Evolutionary conservation across 2,797 vertebrate genomes (phyloP), one percentile per base, ranked within the genome.

Genomic region (Eulemur mongoz): DNA sequence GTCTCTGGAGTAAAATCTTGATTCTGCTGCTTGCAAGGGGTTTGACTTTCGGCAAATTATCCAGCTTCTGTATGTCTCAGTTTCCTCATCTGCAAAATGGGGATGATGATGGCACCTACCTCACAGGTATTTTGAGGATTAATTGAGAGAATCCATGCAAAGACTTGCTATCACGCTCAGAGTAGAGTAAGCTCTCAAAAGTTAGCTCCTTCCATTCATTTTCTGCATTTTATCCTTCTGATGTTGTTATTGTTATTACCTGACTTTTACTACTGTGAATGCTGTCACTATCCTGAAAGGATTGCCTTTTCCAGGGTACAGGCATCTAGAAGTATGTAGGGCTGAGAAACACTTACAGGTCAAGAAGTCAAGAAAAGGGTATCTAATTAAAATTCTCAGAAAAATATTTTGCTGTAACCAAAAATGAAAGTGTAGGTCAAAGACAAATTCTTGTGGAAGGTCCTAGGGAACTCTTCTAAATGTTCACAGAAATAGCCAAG

Each of bases 341-440:
- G 11, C 80, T 75, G 38, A 96, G 61, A 63, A 84, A 94, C 54
- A 59, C 45, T 54, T 82, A 32, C 69, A 88, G 86, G 69, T 84
- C 94, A 95, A 88, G 57, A 76, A 94, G 80, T 92, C 87, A 94
- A 79, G 76, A 25, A 78, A 83, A 89, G 32, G 23, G 1, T 84
- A 85, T 80, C 89, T 82, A 91, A 93, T 95, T 85, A 96, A 82
- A 84, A 75, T 91, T 87, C 50, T 63, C 54, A 82, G 70, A 73
- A 93, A 95, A 94, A 65, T 90, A 87, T 93, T 96, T 89, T 87
- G 72, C 45, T 92, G 76, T 57, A 89, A 94, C 48, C 67, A 1
- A 54, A 96, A 95, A 84, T 72, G 69, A 73, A 86, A 91, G 70
- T 61, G 76, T 69, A 94, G 59, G 45, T 38, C 69, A 82, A 81